These are phyloP conservation scores for Delia radicum DNA, from an alignment of 1,140 invertebrate genomes.

Conservation along the genomic window DNA sequence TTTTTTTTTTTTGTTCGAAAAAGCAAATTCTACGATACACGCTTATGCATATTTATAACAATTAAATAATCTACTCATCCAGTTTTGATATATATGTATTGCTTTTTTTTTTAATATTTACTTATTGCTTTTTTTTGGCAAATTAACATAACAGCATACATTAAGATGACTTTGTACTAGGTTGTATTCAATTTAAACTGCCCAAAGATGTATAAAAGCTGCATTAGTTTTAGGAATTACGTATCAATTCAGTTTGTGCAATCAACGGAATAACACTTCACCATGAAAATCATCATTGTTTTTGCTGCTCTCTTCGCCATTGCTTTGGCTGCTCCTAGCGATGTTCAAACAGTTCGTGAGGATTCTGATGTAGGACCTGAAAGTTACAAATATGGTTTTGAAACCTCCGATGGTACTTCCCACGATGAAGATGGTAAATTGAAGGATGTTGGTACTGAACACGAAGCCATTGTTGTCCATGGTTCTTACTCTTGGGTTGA, in stretches of 20 bases:
- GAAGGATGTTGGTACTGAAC: constrained; percentile 64
- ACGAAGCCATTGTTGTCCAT: constrained; percentile 61
- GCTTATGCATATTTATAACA: too few species aligned
- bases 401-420: constrained; percentile 67
- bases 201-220: background rate
- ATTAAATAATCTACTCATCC: too few species aligned
- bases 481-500: constrained; percentile 66
- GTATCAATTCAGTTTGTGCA: background rate
- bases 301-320: constrained; percentile 30
- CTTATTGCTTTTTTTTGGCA: too few species aligned
- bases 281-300: constrained; percentile 28
- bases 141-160: too few species aligned
- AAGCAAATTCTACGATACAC: too few species aligned
- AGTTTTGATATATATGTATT: too few species aligned
- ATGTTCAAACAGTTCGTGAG: constrained; percentile 1
- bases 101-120: too few species aligned
- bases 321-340: constrained; percentile 25
- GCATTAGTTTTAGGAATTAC: background rate
- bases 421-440: constrained; percentile 64
- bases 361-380: constrained; percentile 28
- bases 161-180: too few species aligned
- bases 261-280: background rate
- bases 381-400: constrained; percentile 41
- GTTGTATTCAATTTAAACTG: too few species aligned
- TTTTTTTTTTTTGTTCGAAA: too few species aligned